These are phyloP conservation scores for Melanostoma mellinum DNA, from an alignment of 2,888 invertebrate species.

Conservation along the genomic window DNA sequence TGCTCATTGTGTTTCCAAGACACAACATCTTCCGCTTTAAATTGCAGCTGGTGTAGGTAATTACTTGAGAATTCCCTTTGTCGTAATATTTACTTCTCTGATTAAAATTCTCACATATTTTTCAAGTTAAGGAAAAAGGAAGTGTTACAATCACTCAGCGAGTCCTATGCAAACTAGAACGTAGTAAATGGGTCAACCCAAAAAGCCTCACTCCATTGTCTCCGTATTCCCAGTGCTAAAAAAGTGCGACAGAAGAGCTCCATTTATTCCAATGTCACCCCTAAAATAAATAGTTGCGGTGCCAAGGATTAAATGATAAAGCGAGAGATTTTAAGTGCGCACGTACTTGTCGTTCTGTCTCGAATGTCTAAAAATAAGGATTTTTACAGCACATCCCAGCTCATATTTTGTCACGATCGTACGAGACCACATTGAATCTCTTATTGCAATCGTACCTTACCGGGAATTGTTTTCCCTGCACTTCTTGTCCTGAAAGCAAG, in stretches of 20 bases:
- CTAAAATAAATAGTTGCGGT: slow-evolving; percentile 58
- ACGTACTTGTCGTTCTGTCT: slow-evolving; percentile 54
- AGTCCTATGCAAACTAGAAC: too few relatives aligned
- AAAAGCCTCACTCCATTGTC: too few relatives aligned
- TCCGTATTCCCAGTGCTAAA: background rate
- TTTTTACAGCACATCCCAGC: slow-evolving; percentile 43
- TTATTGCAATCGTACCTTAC: slow-evolving; percentile 36
- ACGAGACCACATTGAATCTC: slow-evolving; percentile 60
- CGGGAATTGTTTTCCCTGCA: slow-evolving; percentile 50
- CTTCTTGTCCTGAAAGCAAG: slow-evolving; percentile 39
- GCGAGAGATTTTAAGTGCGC: slow-evolving; percentile 56
- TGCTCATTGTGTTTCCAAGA: too few relatives aligned
- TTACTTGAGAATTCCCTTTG: too few relatives aligned
- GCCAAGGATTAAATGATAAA: slow-evolving; percentile 66
- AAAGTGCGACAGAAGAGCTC: background rate
- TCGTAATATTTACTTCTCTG: too few relatives aligned
- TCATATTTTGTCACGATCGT: slow-evolving; percentile 53
- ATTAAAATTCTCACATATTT: too few relatives aligned
- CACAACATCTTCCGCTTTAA: too few relatives aligned
- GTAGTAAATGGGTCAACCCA: too few relatives aligned
- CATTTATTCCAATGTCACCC: background rate
- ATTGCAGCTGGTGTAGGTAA: too few relatives aligned
- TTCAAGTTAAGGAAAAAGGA: too few relatives aligned
- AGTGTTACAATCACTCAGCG: too few relatives aligned
- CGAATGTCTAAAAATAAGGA: slow-evolving; percentile 45